Percentiles rank a stretch among this genome's conserved stretches.
Conservation (phyloP, 2,113 vertebrate genomes). For the Lontra canadensis region DNA sequence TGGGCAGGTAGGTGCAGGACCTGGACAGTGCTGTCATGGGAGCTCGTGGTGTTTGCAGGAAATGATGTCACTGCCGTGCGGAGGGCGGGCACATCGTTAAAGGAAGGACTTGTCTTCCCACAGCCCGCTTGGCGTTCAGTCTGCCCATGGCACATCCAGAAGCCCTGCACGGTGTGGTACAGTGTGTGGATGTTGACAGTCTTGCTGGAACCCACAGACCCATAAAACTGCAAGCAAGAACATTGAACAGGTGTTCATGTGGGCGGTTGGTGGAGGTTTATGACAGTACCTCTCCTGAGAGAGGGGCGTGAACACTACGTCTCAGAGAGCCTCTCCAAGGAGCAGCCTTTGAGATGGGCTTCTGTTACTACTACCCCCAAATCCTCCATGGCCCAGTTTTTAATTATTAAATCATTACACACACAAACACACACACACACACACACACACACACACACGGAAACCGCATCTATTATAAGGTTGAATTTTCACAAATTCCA, state of each 20-base stretch:
- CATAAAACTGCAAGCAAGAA: neutral
- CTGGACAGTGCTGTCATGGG: neutral
- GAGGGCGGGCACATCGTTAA: neutral
- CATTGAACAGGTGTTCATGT: rapidly evolving
- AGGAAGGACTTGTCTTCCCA: neutral
- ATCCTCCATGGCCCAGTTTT: neutral
- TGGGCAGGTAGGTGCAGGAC: conserved; percentile 64
- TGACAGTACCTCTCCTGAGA: neutral
- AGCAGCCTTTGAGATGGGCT: neutral
- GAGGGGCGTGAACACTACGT: rapidly evolving
- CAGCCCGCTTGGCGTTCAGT: rapidly evolving
- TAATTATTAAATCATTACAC: neutral
- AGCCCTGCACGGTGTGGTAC: neutral
- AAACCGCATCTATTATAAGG: neutral
- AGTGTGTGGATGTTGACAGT: neutral
- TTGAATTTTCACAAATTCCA: neutral
- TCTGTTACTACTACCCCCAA: rapidly evolving
- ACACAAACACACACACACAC: too few species aligned
- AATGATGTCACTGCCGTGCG: neutral
- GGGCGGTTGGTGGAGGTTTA: neutral
- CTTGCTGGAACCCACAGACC: conserved; percentile 1
- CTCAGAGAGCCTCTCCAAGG: neutral
- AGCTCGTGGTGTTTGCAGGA: neutral
- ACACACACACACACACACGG: neutral
- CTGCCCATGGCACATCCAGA: rapidly evolving